Base-by-base conservation (phyloP, 2,888 invertebrate species). In the Melinaea menophilus region DNA sequence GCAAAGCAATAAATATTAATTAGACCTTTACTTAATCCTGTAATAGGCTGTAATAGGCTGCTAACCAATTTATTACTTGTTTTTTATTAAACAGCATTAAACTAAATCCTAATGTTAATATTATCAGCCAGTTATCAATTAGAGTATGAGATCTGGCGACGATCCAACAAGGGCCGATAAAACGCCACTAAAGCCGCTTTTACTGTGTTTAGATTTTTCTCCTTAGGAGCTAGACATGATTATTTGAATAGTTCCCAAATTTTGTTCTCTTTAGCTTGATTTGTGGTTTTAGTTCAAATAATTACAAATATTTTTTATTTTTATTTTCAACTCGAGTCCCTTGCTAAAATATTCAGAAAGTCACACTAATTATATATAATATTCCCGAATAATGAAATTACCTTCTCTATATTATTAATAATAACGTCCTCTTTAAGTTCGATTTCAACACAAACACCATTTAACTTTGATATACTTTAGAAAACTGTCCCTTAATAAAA, bases 51-150 rank as follows among this genome's bases (percentile, higher is more conserved):
- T 51, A 51, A 22, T 22, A 22, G 4, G 5, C 5, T 31, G 51
- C 51, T 22, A 31, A 22, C 7, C 31, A 51, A 22, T 22, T 2
- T 22, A 31, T 51, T 51, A 31, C 9, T 11, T 31, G 31, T n/a
- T 51, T 51, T 51, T 51, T 51, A 51, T 9, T 57, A 45, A 55
- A 62, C 62, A 67, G 58, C 56, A 61, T 57, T 58, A 62, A 61
- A 64, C 61, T 64, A 60, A 60, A 64, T 69, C 61, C 62, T 67
- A 65, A 65, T 69, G 65, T 64, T 69, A 69, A 68, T 65, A 78
- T 79, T 79, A 79, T 80, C 77, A 78, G 84, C 82, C 82, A 84
- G 81, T 86, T 86, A 88, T 89, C 88, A 89, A 89, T 89, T 89
- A 88, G 83, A 82, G 70, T 77, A 82, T 75, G 68, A 72, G 74